These are phyloP conservation scores for Lypha dubia DNA, from an alignment of 2,888 invertebrate genomes.

Conservation along the genomic window DNA sequence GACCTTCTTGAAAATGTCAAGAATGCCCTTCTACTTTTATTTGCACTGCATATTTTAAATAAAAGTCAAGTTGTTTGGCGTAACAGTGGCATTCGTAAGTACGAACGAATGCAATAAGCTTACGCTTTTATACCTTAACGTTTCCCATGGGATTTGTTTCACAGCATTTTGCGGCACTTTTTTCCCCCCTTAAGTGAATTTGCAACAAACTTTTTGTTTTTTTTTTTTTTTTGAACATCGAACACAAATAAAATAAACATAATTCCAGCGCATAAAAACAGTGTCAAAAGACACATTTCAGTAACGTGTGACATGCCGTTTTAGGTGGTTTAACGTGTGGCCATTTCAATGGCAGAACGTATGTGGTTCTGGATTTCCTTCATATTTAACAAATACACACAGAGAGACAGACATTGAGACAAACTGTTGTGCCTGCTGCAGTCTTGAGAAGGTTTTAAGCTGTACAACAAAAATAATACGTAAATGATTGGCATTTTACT, in stretches of 20 bases:
- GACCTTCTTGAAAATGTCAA: constrained; percentile 74
- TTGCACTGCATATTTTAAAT: constrained; percentile 69
- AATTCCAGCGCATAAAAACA: constrained; percentile 60
- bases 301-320: constrained; percentile 70
- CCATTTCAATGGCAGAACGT: constrained; percentile 11
- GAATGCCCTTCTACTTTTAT: constrained; percentile 72
- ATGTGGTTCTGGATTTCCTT: constrained; percentile 11
- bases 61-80: constrained; percentile 51
- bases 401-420: not conserved
- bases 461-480: constrained; percentile 48
- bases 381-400: not conserved
- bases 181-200: constrained; percentile 18
- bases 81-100: constrained; percentile 18
- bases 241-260: constrained; percentile 43
- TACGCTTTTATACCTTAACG: constrained; percentile 64
- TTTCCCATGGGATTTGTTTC: constrained; percentile 73
- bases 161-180: constrained; percentile 67
- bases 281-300: constrained; percentile 70
- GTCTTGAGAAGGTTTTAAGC: constrained; percentile 36
- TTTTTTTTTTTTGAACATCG: constrained; percentile 1
- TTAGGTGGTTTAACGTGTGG: constrained; percentile 65
- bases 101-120: constrained; percentile 65
- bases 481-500: constrained; percentile 71
- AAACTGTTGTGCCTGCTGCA: constrained; percentile 5
- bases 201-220: not conserved